Evolutionary conservation across 2,113 vertebrate species (phyloP).

Genomic region (Pleuronectes platessa): DNA sequence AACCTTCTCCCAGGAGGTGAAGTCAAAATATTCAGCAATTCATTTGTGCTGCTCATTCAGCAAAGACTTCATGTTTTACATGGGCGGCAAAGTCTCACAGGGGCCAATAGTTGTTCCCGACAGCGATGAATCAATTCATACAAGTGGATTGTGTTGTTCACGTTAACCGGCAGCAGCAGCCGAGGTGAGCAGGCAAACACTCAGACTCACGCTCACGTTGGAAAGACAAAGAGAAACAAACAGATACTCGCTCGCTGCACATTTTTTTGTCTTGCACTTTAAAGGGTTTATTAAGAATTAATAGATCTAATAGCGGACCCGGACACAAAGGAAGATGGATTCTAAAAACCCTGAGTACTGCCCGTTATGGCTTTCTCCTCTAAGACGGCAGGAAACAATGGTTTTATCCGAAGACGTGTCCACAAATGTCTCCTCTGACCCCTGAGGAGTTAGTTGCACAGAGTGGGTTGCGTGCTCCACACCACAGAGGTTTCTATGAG

Average conservation of each 20-base stretch:
- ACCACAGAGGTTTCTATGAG: slow-evolving; percentile 20
- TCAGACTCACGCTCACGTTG: neutral
- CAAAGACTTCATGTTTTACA: slow-evolving; percentile 66
- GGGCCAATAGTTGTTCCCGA: slow-evolving; percentile 50
- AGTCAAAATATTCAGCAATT: slow-evolving; percentile 66
- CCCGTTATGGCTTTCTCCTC: slow-evolving; percentile 13
- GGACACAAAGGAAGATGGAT: slow-evolving; percentile 63
- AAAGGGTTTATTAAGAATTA: slow-evolving; percentile 74
- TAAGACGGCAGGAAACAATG: slow-evolving; percentile 41
- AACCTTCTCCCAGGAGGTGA: slow-evolving; percentile 36
- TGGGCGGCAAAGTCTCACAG: slow-evolving; percentile 51
- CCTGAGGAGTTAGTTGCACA: slow-evolving; percentile 60
- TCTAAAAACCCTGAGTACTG: slow-evolving; percentile 45
- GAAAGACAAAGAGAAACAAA: slow-evolving; percentile 5
- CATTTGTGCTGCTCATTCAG: slow-evolving; percentile 60
- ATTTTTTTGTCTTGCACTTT: slow-evolving; percentile 35
- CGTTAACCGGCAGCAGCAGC: slow-evolving; percentile 26
- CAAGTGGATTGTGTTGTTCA: slow-evolving; percentile 47
- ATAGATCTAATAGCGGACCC: slow-evolving; percentile 61
- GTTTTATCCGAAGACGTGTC: slow-evolving; percentile 53
- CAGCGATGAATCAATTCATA: slow-evolving; percentile 58
- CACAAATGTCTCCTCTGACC: slow-evolving; percentile 58
- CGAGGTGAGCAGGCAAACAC: slow-evolving; percentile 19
- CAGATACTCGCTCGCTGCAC: too few species aligned
- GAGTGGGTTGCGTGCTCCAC: neutral